phyloP scores from a whole-genome alignment of 2,797 vertebrate species.

The Okamejei kenojei region DNA sequence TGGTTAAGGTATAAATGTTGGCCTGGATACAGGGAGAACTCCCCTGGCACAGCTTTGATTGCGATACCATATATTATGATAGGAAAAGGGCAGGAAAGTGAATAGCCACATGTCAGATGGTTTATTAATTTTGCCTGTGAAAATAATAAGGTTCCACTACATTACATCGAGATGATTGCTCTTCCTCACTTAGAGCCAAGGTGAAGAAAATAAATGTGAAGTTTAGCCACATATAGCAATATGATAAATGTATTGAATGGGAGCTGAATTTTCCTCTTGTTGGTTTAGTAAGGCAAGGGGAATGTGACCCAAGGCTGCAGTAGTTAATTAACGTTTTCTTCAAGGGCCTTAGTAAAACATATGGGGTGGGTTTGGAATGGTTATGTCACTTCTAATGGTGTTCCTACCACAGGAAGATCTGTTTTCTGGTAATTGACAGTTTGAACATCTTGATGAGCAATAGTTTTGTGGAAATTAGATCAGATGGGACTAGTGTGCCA shows the following conservation, averaged over 20 bases:
- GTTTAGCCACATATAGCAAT: neutral
- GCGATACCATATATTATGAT: neutral
- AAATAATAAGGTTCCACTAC: neutral
- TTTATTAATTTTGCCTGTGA: neutral
- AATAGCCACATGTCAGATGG: constrained; percentile 13
- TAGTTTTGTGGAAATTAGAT: neutral
- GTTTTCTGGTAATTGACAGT: neutral
- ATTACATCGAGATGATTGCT: neutral
- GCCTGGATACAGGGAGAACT: neutral
- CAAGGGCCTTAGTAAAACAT: neutral
- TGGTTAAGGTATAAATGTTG: neutral
- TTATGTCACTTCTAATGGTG: neutral
- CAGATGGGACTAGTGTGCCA: neutral
- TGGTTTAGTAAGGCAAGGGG: neutral
- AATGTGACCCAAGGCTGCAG: neutral
- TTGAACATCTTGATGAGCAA: neutral
- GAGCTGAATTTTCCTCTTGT: neutral
- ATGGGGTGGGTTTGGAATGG: neutral
- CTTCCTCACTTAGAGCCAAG: neutral
- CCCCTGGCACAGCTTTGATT: neutral
- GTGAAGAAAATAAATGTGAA: neutral
- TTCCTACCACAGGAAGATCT: neutral
- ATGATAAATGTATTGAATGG: neutral
- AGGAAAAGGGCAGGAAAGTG: neutral
- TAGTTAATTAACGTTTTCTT: neutral